Conservation (phyloP, 2,113 vertebrate species). For the Salvelinus sp. region DNA sequence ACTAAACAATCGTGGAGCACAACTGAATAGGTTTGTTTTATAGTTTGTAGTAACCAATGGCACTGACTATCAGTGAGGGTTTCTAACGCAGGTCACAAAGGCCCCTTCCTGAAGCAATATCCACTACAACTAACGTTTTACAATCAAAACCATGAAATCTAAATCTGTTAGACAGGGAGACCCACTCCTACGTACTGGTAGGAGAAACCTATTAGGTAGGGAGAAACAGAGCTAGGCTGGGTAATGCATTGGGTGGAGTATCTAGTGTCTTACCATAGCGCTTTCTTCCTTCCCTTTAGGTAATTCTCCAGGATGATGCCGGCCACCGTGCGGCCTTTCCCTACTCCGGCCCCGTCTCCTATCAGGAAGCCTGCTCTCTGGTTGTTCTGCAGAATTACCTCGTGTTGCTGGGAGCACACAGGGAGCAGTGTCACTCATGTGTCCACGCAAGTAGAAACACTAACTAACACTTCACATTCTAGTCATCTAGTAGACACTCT, state of each 20-base stretch:
- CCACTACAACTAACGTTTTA: too few species aligned
- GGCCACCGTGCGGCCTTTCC: constrained; percentile 93
- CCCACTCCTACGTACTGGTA: background rate
- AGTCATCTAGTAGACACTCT: too few species aligned
- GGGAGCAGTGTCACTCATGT: too few species aligned
- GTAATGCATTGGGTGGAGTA: background rate
- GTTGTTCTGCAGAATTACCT: constrained; percentile 89
- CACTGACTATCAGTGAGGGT: too few species aligned
- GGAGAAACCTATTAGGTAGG: too few species aligned
- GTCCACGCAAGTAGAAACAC: background rate
- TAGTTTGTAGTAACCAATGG: too few species aligned
- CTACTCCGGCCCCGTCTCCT: constrained; percentile 92
- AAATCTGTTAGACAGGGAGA: too few species aligned
- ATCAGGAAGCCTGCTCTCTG: constrained; percentile 96
- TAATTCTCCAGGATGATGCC: constrained; percentile 95
- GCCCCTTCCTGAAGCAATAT: too few species aligned
- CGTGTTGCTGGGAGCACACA: constrained; percentile 85
- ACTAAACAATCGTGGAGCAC: too few species aligned
- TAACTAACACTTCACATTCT: background rate
- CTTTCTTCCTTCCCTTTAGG: constrained; percentile 88
- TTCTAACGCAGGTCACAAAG: too few species aligned
- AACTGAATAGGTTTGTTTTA: too few species aligned
- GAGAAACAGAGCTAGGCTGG: background rate
- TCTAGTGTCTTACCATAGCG: constrained; percentile 83
- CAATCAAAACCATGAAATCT: too few species aligned